Evolutionary conservation across 1,140 invertebrate species (phyloP), one percentile per base, ranked within the genome.

Genomic region (Euglossa dilemma): DNA sequence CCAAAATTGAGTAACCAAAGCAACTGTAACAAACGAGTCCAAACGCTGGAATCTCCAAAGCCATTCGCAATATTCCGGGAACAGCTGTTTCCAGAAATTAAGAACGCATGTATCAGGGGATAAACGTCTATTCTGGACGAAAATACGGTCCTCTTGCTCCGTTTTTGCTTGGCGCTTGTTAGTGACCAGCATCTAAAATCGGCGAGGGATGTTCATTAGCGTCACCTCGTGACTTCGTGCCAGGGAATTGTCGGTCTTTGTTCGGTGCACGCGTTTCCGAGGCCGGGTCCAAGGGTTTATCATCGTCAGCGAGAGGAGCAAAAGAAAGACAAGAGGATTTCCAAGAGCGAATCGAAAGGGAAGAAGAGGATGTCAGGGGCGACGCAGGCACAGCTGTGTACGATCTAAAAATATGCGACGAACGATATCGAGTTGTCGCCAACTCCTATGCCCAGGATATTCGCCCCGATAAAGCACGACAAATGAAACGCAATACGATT

Each of bases 221-320:
- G 67, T 64, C 61, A 52, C 80, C 54, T 83, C 78, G 86, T 74
- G 80, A 88, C 84, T 78, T 47, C 11, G 76, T 89, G 86, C 87
- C 86, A 88, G 88, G 84, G 74, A 85, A 89, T 86, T 57, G 83
- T 89, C 84, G 76, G 73, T 90, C 85, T 91, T 91, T 90, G 89
- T 92, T 88, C 80, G 76, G 36, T 18, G 20, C 9, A 61, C 54
- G 77, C 50, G 47, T 70, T 63, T 76, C 59, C 54, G 2, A n/a
- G 25, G 83, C 57, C 47, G 45, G 86, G 61, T 78, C 84, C 73
- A 78, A 63, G 71, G 87, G 89, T 88, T 91, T 91, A 89, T 90
- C 77, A 76, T 52, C 69, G 80, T 66, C 76, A 74, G 5, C 59
- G 43, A 72, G 28, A 45, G 47, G 16, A 64, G 72, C 52, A 25